Evolutionary conservation across 2,797 vertebrate genomes (phyloP).

Genomic region (Argyrosomus regius): DNA sequence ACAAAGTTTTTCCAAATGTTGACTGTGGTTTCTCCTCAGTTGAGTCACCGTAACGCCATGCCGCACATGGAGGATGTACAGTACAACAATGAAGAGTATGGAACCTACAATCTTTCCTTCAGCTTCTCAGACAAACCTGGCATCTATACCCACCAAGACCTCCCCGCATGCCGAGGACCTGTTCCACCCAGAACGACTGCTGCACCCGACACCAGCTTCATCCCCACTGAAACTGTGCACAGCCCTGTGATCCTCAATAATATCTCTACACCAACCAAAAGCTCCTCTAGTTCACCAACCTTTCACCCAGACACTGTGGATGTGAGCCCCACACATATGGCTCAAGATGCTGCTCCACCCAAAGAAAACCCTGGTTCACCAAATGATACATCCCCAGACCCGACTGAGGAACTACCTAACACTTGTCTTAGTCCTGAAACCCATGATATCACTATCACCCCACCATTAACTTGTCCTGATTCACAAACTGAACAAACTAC

Average conservation of each 20-base stretch:
- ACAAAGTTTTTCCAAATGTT: not conserved
- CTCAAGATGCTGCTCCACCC: slow-evolving; percentile 25
- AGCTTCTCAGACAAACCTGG: slow-evolving; percentile 67
- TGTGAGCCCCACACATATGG: not conserved
- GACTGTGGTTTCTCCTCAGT: slow-evolving; percentile 67
- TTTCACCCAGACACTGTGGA: slow-evolving; percentile 15
- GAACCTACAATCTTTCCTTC: slow-evolving; percentile 76
- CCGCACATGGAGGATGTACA: slow-evolving; percentile 71
- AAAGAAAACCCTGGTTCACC: slow-evolving; percentile 24
- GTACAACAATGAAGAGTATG: slow-evolving; percentile 77
- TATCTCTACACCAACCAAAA: slow-evolving; percentile 48
- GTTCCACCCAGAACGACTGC: slow-evolving; percentile 17
- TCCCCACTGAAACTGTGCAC: slow-evolving; percentile 27
- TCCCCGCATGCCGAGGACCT: slow-evolving; percentile 21
- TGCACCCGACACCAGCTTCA: slow-evolving; percentile 33
- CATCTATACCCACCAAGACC: slow-evolving; percentile 59
- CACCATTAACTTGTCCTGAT: slow-evolving; percentile 23
- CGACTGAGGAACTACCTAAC: slow-evolving; percentile 9
- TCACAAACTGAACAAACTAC: slow-evolving; percentile 19
- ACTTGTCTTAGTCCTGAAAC: slow-evolving; percentile 11
- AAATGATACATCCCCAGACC: slow-evolving; percentile 8
- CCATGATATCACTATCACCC: not conserved
- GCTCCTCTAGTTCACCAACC: slow-evolving; percentile 14
- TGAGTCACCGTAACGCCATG: slow-evolving; percentile 70
- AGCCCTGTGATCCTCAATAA: slow-evolving; percentile 52